Percentiles rank a stretch among this genome's conserved stretches.
Evolutionary conservation across 2,888 invertebrate genomes (phyloP).

Genomic region (Lamellibrachia columna): DNA sequence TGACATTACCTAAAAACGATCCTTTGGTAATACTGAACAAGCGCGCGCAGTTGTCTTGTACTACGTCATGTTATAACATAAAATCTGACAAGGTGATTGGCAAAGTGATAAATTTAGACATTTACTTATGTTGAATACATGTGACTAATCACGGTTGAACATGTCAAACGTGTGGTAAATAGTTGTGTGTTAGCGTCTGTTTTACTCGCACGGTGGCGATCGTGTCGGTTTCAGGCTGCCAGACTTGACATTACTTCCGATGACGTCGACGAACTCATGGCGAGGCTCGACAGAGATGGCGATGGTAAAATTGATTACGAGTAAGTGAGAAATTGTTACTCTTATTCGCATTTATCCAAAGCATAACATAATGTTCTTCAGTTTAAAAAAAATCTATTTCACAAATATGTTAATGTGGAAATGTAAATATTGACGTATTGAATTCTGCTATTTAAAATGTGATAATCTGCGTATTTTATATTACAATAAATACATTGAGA

Average conservation of each 20-base stretch:
- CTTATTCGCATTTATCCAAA: not conserved
- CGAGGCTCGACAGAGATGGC: slow-evolving; percentile 22
- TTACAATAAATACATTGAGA: too few relatives aligned
- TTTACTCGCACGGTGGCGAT: not conserved
- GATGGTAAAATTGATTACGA: slow-evolving; percentile 29
- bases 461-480: too few relatives aligned
- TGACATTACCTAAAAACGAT: too few relatives aligned
- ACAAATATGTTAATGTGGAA: too few relatives aligned
- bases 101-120: not conserved
- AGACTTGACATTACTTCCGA: not conserved
- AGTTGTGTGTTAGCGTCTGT: not conserved
- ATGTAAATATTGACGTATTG: too few relatives aligned
- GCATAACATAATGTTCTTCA: not conserved
- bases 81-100: not conserved
- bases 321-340: slow-evolving; percentile 19
- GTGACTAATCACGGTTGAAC: not conserved
- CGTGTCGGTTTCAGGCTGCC: not conserved
- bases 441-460: too few relatives aligned
- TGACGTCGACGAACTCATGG: not conserved
- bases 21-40: too few relatives aligned
- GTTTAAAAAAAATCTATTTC: not conserved
- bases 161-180: not conserved
- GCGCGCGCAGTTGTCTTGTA: too few relatives aligned
- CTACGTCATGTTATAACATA: not conserved
- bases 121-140: not conserved